Conservation (phyloP, 1,140 invertebrate species). For the Teleogryllus occipitalis region DNA sequence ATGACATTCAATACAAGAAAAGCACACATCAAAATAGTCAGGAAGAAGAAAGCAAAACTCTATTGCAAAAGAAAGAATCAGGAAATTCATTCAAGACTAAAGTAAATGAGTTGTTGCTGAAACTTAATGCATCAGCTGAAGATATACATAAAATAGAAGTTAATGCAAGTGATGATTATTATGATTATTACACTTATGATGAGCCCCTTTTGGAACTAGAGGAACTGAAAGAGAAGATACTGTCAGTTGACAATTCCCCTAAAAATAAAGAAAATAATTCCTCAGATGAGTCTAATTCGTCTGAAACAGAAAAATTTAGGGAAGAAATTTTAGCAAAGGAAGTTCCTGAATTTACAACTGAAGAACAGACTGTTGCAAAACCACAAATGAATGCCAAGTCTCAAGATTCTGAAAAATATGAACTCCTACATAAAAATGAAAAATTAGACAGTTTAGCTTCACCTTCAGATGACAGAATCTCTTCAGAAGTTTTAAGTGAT, state of each 20-base stretch:
- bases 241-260: background rate
- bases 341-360: too few relatives aligned
- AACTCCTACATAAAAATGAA: too few relatives aligned
- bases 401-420: too few relatives aligned
- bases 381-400: too few relatives aligned
- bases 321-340: background rate
- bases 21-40: too few relatives aligned
- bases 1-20: too few relatives aligned
- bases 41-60: too few relatives aligned
- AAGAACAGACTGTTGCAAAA: too few relatives aligned
- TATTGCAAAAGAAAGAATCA: background rate
- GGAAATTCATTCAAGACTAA: background rate
- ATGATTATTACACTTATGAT: background rate
- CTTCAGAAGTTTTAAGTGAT: too few relatives aligned
- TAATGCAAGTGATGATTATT: background rate
- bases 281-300: background rate
- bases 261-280: background rate
- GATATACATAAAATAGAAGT: background rate
- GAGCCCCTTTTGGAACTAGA: background rate
- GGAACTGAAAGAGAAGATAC: background rate
- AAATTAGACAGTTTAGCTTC: too few relatives aligned
- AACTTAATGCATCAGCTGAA: background rate
- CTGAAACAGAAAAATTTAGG: background rate
- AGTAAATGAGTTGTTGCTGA: background rate
- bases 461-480: too few relatives aligned